phyloP scores from a whole-genome alignment of 2,113 vertebrate genomes.

The Spea bombifrons region DNA sequence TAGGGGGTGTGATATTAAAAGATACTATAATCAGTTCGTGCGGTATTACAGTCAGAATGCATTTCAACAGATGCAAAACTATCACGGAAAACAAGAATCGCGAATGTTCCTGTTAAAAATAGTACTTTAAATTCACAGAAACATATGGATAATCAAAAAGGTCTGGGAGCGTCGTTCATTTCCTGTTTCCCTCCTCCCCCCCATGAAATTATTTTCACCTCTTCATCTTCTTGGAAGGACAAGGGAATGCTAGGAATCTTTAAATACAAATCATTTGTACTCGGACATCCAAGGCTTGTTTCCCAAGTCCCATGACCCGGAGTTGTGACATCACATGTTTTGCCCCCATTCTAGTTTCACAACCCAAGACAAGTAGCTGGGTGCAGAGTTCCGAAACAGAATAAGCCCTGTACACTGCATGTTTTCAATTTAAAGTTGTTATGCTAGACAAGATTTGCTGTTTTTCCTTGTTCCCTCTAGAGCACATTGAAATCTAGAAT shows the following conservation, averaged over 20 bases:
- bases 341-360: constrained; percentile 25
- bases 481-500: too few species aligned
- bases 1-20: too few species aligned
- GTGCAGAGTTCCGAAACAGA: not conserved
- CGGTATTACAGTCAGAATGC: too few species aligned
- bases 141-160: not conserved
- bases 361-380: not conserved
- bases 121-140: not conserved
- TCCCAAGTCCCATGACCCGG: constrained; percentile 28
- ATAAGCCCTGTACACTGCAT: too few species aligned
- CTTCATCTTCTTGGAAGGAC: not conserved
- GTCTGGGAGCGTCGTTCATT: not conserved
- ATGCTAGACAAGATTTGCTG: too few species aligned
- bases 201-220: constrained; percentile 2
- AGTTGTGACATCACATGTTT: constrained; percentile 37
- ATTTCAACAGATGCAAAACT: too few species aligned
- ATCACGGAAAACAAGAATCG: too few species aligned
- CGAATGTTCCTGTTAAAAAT: too few species aligned
- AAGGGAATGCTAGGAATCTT: constrained; percentile 38
- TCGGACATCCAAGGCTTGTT: not conserved
- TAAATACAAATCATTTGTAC: constrained; percentile 26
- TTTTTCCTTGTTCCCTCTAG: too few species aligned
- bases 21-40: too few species aligned
- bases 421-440: too few species aligned
- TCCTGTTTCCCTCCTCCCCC: constrained; percentile 28